Conservation (phyloP, 2,797 vertebrate species). For the Buceros bicornis region DNA sequence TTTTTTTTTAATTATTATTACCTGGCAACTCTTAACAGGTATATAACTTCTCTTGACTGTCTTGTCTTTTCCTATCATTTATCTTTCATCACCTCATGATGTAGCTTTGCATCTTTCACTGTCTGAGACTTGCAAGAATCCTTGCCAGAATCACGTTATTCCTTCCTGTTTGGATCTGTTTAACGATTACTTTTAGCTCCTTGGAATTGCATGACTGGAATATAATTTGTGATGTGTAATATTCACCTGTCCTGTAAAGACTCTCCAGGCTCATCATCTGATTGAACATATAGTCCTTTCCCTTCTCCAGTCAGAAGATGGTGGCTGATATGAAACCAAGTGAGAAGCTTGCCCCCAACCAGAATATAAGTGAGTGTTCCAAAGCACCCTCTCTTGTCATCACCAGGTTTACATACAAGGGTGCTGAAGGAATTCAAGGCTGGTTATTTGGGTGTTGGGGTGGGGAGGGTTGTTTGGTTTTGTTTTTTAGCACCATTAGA, state of each 20-base stretch:
- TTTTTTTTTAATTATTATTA: neutral
- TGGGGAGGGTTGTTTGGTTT: too few species aligned
- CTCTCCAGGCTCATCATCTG: neutral
- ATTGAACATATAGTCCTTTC: neutral
- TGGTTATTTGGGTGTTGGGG: neutral
- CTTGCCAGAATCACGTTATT: neutral
- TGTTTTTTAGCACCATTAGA: neutral
- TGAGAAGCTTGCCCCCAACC: neutral
- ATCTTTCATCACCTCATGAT: constrained; percentile 13
- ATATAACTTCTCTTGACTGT: neutral
- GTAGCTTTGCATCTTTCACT: constrained; percentile 3
- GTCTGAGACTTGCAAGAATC: neutral
- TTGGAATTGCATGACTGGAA: neutral
- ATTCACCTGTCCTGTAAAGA: neutral
- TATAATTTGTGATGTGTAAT: neutral
- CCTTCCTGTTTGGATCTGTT: neutral
- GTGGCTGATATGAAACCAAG: neutral
- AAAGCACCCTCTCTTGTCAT: neutral
- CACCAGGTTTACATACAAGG: neutral
- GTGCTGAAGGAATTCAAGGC: constrained; percentile 3
- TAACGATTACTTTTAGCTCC: neutral
- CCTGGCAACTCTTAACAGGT: neutral
- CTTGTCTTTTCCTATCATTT: constrained; percentile 6
- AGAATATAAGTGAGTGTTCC: neutral
- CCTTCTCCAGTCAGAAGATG: neutral